Base-by-base conservation (phyloP, 2,888 invertebrate species). In the Mesorhabditis spiculigera region DNA sequence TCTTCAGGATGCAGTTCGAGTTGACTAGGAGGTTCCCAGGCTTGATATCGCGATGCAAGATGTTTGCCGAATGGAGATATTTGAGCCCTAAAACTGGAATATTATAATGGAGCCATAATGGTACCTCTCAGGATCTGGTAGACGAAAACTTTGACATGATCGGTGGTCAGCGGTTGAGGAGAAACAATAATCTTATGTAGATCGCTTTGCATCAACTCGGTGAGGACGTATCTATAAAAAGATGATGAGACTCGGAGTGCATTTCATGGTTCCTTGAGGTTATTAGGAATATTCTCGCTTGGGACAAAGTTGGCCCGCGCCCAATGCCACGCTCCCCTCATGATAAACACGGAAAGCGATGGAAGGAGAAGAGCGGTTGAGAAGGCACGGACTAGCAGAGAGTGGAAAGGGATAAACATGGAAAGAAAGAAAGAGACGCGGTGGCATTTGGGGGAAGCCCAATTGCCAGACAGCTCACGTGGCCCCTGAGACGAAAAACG, bases 71-170 rank as follows among this genome's bases (percentile, higher is more conserved):
- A 89, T 98, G 98, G 84, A 98, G 91, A 90, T 98, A 98, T 89
- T 97, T 97, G 84, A 98, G 90, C 85, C 94, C 94, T 93, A 89
- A 28, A 89, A 88, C 58, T 50, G n/a, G n/a, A 50, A n/a, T 13
- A 50, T 13, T n/a, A 50, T 10, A 50, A 50, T 10, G 13, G 42
- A 13, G n/a, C 8, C 10, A 65, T 4, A 65, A 44, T 28, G 45
- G 28, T 43, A 92, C 96, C 97, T 90, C 98, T 91, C 86, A 98
- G 91, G 89, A 99, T 97, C 90, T 98, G 98, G 89, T 98, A 98
- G 86, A 98, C 93, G 91, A 98, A 98, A 89, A 98, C 96, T 91
- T 98, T 98, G 89, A 98, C 95, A 91, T 98, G 98, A 90, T 98
- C 98, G 81, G 95, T 91, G 85, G 96, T 95, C 83, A 98, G 92